Base-by-base conservation (phyloP, 2,797 vertebrate genomes). In the Leptatherina wallacei region DNA sequence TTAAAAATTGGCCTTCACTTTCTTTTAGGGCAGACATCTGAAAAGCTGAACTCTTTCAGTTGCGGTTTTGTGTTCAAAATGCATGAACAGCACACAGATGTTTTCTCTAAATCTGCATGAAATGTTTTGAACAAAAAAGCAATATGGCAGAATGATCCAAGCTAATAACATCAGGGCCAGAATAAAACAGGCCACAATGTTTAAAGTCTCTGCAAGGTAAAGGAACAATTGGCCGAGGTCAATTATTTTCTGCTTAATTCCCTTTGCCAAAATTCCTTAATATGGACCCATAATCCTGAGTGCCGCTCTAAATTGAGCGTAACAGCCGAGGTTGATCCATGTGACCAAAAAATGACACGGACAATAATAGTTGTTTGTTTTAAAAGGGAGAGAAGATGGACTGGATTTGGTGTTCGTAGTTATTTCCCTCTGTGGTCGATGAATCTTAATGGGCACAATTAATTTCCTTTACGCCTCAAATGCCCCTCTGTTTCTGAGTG, bases 361-460 rank as follows among this genome's bases (percentile, higher is more conserved):
- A 29, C 60, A 69, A 69, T 78, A 64, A 65, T 72, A 60, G 82
- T 69, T 60, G 68, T 79, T 76, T 65, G 61, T 75, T 57, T 75
- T 66, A 66, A 82, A 72, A 85, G 64, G 70, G 64, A 76, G 73
- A 75, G 69, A 40, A 82, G 84, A 91, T 63, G 80, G 79, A 63
- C 62, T 61, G 65, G 68, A 69, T 85, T 89, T 82, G 70, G 80
- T 75, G 73, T 85, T 84, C 4, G 63, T 65, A 61, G 71, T 77
- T 84, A 90, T 82, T 90, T 91, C 78, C 79, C 72, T 89, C 75
- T 81, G 83, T 88, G 86, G 87, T 88, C 84, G 69, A 86, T 90
- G 88, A 92, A 93, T 92, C 91, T 92, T 93, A 93, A 94, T 91
- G 88, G 89, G 72, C 54, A 77, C 91, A 89, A 93, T 94, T 94